These are phyloP conservation scores for Ichneumoninae sp. DNA, from an alignment of 2,888 invertebrate genomes.

Conservation along the genomic window DNA sequence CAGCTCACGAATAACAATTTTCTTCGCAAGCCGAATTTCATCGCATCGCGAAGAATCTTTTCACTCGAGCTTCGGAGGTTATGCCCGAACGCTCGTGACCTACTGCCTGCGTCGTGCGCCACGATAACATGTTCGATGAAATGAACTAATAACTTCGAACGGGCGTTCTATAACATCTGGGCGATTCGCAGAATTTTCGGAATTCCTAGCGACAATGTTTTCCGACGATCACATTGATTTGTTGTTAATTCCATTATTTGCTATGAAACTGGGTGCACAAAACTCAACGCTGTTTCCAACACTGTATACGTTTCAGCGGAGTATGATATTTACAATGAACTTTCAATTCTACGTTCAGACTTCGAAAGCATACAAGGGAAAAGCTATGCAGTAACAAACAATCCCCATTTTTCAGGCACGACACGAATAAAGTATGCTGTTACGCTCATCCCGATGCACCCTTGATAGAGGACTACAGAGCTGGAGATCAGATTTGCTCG, in stretches of 20 bases:
- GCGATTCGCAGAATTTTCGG: neutral
- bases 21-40: neutral
- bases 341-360: neutral
- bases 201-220: neutral
- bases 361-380: neutral
- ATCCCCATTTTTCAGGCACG: slow-evolving; percentile 87
- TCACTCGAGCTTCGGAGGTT: slow-evolving; percentile 46
- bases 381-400: neutral
- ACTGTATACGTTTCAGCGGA: neutral
- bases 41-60: neutral
- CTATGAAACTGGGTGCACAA: neutral
- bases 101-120: neutral
- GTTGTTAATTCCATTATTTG: neutral
- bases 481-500: slow-evolving; percentile 99
- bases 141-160: neutral
- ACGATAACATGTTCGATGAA: neutral
- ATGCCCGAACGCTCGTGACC: slow-evolving; percentile 30
- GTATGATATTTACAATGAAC: neutral
- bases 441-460: slow-evolving; percentile 98
- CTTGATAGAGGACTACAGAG: slow-evolving; percentile 98
- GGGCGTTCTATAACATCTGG: neutral
- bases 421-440: slow-evolving; percentile 93
- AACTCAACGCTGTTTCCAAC: neutral
- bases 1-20: neutral
- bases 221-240: neutral